Percentiles rank a stretch among this genome's conserved stretches.
Evolutionary conservation across 2,113 vertebrate genomes (phyloP).

Genomic region (Formicarius rufipectus): DNA sequence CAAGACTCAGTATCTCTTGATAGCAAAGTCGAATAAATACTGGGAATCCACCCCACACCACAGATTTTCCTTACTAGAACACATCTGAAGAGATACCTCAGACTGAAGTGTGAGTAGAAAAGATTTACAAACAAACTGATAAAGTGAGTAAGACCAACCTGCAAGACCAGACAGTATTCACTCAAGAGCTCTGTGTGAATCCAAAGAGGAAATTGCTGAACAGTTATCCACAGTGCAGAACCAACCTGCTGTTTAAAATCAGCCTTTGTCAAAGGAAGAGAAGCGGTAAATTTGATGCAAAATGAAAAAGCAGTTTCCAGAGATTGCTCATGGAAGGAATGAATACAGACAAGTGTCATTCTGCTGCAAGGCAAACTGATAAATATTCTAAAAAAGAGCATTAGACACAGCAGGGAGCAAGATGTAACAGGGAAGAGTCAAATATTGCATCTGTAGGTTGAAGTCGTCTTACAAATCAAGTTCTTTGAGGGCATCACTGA

Average conservation of each 20-base stretch:
- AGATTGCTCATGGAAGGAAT: neutral
- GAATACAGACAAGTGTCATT: neutral
- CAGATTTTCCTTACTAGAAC: neutral
- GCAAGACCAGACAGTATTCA: neutral
- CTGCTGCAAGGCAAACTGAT: neutral
- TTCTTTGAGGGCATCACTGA: neutral
- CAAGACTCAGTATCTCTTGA: neutral
- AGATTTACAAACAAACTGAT: conserved; percentile 42
- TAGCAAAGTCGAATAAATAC: neutral
- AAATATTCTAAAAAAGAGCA: neutral
- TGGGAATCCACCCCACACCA: neutral
- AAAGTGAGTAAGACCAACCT: neutral
- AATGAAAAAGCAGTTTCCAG: neutral
- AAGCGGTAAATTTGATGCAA: neutral
- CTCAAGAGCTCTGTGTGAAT: neutral
- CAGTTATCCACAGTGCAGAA: neutral
- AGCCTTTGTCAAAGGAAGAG: neutral
- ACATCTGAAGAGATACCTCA: neutral
- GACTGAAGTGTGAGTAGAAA: neutral
- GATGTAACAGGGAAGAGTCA: neutral
- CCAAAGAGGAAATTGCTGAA: conserved; percentile 3
- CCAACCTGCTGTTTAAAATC: conserved; percentile 7
- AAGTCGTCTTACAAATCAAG: neutral
- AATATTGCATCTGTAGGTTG: neutral
- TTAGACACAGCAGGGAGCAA: neutral